Base-by-base conservation (phyloP, 1,140 invertebrate species). In the Lithobius niger region DNA sequence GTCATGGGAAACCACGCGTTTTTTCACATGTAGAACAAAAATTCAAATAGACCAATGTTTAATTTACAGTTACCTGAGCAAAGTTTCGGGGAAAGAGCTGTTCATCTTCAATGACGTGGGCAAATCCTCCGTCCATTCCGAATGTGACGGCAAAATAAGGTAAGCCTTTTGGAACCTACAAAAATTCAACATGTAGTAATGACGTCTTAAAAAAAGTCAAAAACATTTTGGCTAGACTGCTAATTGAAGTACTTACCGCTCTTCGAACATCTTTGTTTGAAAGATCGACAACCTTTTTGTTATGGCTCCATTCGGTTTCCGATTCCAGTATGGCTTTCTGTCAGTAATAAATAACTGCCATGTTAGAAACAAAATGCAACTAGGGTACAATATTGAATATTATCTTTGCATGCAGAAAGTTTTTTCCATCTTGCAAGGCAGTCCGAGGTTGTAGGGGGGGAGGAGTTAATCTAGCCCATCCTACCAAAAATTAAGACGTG, bases 41-140 rank as follows among this genome's bases (percentile, higher is more conserved):
- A 26, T n/a, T n/a, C n/a, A n/a, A n/a, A n/a, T n/a, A n/a, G n/a
- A n/a, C n/a, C n/a, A n/a, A n/a, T n/a, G n/a, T n/a, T n/a, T n/a
- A n/a, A n/a, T n/a, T n/a, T n/a, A n/a, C n/a, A n/a, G n/a, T 64
- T 71, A 88, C 90, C 75, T 89, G 82, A 36, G 87, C 93, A 81
- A 97, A 98, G 74, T 89, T 87, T 44, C 66, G 71, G 0, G 92
- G 86, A 73, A 97, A 98, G 27, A 79, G 65, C 55, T 80, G 73
- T 68, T 93, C 86, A 72, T 98, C 88, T 74, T 98, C 95, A 64
- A 98, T 94, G 0, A 97, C 86, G 74, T 97, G 94, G 55, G 90
- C 94, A 74, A 86, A 97, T 2, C 95, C 95, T 40, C 79, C 77
- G 49, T 90, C 79, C 70, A 80, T 79, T 26, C 88, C 94, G 78